Evolutionary conservation across 2,888 invertebrate genomes (phyloP).

Genomic region (Scaeva pyrastri): DNA sequence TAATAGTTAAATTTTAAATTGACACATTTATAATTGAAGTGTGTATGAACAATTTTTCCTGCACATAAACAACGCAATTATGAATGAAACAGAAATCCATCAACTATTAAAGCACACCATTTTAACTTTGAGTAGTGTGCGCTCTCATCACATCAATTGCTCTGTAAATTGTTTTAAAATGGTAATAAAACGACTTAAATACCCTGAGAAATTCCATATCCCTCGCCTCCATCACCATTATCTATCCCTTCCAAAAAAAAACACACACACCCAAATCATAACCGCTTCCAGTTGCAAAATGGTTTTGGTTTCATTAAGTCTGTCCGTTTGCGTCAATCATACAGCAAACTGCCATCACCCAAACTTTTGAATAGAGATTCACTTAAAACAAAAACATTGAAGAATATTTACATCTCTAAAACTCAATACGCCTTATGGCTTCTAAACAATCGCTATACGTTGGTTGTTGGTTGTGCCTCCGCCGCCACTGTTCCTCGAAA

Average conservation of each 20-base stretch:
- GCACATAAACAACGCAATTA: too few species aligned
- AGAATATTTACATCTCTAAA: constrained; percentile 39
- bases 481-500: not conserved
- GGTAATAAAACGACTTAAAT: too few species aligned
- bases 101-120: too few species aligned
- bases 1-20: too few species aligned
- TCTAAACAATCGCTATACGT: constrained; percentile 29
- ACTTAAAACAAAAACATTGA: constrained; percentile 36
- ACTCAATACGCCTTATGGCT: constrained; percentile 21
- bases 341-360: constrained; percentile 37
- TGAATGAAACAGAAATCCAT: too few species aligned
- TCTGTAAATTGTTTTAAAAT: too few species aligned
- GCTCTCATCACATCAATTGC: too few species aligned
- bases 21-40: too few species aligned
- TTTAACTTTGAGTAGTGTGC: too few species aligned
- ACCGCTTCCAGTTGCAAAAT: constrained; percentile 55
- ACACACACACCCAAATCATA: constrained; percentile 3
- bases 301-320: constrained; percentile 58
- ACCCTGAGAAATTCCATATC: not conserved
- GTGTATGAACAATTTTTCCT: too few species aligned
- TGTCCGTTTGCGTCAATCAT: constrained; percentile 61
- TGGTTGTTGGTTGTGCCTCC: not conserved
- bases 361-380: constrained; percentile 36
- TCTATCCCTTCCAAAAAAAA: too few species aligned
- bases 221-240: too few species aligned